Conservation (phyloP, 2,113 vertebrate genomes). For the Otolemur garnettii region DNA sequence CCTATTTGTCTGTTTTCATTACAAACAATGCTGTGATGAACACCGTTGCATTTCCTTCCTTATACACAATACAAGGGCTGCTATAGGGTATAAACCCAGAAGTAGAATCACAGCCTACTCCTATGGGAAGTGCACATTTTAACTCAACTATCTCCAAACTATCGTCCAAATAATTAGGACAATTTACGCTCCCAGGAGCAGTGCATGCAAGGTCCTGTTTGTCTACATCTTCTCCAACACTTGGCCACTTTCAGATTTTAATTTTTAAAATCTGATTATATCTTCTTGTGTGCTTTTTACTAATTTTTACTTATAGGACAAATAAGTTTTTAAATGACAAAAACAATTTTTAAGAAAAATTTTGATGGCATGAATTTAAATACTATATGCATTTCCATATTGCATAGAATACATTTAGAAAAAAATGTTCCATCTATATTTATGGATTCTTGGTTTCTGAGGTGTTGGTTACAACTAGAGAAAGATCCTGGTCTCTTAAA, state of each 20-base stretch:
- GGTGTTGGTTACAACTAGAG: background rate
- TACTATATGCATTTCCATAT: background rate
- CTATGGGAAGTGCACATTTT: background rate
- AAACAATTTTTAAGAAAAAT: background rate
- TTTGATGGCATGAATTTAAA: background rate
- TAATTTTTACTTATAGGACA: background rate
- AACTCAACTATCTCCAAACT: background rate
- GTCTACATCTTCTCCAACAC: background rate
- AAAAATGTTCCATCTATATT: background rate
- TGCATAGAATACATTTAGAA: background rate
- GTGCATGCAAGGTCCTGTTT: background rate
- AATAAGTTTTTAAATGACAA: background rate
- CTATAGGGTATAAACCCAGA: background rate
- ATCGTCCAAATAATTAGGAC: background rate
- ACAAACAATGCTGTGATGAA: background rate
- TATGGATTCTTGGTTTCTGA: constrained; percentile 2
- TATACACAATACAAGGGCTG: background rate
- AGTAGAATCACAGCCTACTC: background rate
- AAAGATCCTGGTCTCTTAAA: background rate
- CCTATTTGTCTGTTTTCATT: background rate
- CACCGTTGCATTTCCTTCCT: background rate
- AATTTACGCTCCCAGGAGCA: background rate
- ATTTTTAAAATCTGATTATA: background rate
- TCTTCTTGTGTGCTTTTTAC: background rate
- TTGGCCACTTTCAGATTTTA: background rate